These are phyloP conservation scores for Tinea semifulvella DNA, from an alignment of 2,888 invertebrate species.

Conservation along the genomic window DNA sequence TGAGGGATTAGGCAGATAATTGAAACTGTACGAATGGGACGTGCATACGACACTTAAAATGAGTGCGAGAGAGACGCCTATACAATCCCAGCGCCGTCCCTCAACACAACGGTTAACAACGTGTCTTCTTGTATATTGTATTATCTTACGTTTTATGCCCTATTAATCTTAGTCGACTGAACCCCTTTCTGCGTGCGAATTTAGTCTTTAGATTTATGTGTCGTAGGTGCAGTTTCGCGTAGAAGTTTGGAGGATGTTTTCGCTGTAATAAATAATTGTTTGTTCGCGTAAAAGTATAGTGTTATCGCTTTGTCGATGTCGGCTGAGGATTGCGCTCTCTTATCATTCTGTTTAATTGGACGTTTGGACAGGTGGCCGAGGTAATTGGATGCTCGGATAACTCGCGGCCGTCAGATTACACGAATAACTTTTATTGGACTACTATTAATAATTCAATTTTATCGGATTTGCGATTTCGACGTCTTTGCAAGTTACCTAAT, in stretches of 20 bases:
- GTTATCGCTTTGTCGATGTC: conserved; percentile 33
- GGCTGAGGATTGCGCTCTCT: conserved; percentile 13
- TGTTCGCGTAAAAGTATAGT: conserved; percentile 58
- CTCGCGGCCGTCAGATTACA: too few species aligned
- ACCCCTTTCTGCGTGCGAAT: conserved; percentile 27
- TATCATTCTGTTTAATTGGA: conserved; percentile 9
- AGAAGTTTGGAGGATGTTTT: conserved; percentile 35
- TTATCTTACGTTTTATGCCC: conserved; percentile 67
- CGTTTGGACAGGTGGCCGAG: not conserved
- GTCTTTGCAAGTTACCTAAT: too few species aligned
- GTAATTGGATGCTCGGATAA: too few species aligned
- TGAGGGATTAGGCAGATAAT: conserved; percentile 75
- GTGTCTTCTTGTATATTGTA: conserved; percentile 73
- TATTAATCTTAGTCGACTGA: conserved; percentile 60
- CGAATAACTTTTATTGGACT: too few species aligned
- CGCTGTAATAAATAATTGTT: conserved; percentile 63
- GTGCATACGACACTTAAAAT: conserved; percentile 24
- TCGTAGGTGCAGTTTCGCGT: conserved; percentile 20
- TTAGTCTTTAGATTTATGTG: conserved; percentile 29
- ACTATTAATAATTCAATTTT: too few species aligned
- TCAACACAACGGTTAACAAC: conserved; percentile 68
- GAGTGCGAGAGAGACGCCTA: conserved; percentile 38
- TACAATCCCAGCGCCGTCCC: conserved; percentile 41
- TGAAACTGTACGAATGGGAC: conserved; percentile 62
- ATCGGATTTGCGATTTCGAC: too few species aligned